Percentiles rank a stretch among this genome's conserved stretches.
phyloP scores from a whole-genome alignment of 2,797 vertebrate species.

The Microhierax caerulescens region DNA sequence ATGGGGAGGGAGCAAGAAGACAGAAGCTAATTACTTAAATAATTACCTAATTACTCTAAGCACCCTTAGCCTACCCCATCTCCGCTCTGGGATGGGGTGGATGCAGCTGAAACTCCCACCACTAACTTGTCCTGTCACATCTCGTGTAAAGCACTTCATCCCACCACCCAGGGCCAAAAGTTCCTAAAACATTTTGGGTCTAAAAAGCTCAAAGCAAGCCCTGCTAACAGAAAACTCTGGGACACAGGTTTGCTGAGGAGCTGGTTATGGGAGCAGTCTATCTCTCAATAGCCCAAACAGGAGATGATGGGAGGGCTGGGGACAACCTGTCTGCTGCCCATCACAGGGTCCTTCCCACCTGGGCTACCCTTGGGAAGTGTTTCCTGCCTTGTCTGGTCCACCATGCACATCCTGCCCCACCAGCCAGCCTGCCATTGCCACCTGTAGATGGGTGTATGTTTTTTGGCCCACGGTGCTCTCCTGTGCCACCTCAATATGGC shows the following conservation, averaged over 20 bases:
- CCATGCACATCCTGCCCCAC: rapidly evolving
- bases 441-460: neutral
- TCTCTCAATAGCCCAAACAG: neutral
- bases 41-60: neutral
- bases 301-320: neutral
- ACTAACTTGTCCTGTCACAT: neutral
- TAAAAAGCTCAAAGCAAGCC: neutral
- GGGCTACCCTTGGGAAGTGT: neutral
- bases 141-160: neutral
- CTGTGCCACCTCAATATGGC: rapidly evolving
- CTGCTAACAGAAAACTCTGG: too few relatives aligned
- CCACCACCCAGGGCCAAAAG: neutral
- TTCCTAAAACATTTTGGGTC: neutral
- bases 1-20: neutral
- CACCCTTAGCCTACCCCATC: neutral
- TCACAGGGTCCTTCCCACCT: neutral
- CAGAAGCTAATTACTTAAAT: neutral
- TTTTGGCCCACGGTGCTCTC: neutral
- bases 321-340: neutral
- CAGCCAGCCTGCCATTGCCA: neutral
- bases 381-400: neutral
- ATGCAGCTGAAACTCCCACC: neutral
- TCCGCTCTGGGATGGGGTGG: too few relatives aligned
- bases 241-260: neutral
- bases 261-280: neutral